Evolutionary conservation across 2,113 vertebrate species (phyloP), one percentile per base, ranked within the genome.

Genomic region (Cinclus mexicanus): DNA sequence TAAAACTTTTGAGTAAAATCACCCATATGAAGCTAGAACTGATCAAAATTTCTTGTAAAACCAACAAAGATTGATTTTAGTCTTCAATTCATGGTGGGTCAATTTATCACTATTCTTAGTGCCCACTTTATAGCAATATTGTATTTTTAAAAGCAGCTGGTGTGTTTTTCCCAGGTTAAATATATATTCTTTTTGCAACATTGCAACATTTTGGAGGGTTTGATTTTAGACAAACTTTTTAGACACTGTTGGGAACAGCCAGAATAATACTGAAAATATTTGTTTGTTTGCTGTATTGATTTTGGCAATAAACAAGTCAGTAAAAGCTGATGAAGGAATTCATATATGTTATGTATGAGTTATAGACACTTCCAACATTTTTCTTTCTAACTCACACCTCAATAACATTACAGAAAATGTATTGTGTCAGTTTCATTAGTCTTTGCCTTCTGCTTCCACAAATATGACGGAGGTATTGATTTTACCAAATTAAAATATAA

Each of bases 401-500:
- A 91, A 59, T 83, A 85, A 76, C 55, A 90, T 69, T 88, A 93
- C 35, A 94, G 57, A 95, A 93, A 95, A 90, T 93, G 31, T 78
- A 77, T 89, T 86, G 31, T 78, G 93, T 86, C 93, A 92, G 67
- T 87, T 96, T 88, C 84, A 65, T 91, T 90, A 93, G 56, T 76
- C 92, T 87, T 83, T 89, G 74, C 33, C 85, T 89, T 94, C 86
- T 94, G 24, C 76, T 91, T 95, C 33, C 57, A 97, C 81, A 95
- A 97, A 97, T 94, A 91, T 75, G 86, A 93, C 2, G 25, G 35
- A 89, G 31, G 49, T 92, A 97, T 77, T 93, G 93, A 94, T 83
- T 96, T 96, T 91, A 80, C 41, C 61, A 95, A 97, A 93, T n/a
- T 95, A 89, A 93, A 84, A 56, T 89, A 91, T 75, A 95, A 97